phyloP scores from a whole-genome alignment of 2,113 vertebrate species.

The Corvus hawaiiensis region DNA sequence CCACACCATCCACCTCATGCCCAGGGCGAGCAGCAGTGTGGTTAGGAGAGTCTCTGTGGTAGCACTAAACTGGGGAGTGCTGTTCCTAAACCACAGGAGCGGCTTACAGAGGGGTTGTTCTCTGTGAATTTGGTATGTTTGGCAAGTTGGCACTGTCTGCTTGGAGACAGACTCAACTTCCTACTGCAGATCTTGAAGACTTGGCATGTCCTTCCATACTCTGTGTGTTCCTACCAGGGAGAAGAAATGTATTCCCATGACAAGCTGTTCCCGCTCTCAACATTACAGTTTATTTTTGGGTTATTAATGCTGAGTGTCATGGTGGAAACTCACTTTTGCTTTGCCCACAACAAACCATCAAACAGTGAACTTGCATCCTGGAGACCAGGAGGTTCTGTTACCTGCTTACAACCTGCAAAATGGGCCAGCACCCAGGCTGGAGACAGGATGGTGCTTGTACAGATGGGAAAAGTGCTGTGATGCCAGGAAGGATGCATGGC shows the following conservation, averaged over 20 bases:
- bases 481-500: not conserved
- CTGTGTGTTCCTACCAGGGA: not conserved
- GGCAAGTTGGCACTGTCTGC: not conserved
- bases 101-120: not conserved
- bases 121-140: not conserved
- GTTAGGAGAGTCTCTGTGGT: too few species aligned
- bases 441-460: not conserved
- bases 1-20: too few species aligned
- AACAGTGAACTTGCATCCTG: not conserved
- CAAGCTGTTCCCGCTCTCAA: not conserved
- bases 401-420: not conserved
- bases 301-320: not conserved
- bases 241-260: not conserved
- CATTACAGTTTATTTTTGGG: not conserved
- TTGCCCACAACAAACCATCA: not conserved
- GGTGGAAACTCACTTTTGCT: not conserved
- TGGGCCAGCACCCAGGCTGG: not conserved
- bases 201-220: not conserved
- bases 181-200: rapidly evolving
- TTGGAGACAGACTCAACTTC: not conserved
- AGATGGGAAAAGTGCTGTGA: not conserved
- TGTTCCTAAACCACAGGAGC: not conserved
- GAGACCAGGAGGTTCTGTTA: not conserved
- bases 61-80: not conserved
- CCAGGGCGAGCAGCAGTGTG: not conserved